phyloP scores from a whole-genome alignment of 2,888 invertebrate genomes.

The Plagodis pulveraria region DNA sequence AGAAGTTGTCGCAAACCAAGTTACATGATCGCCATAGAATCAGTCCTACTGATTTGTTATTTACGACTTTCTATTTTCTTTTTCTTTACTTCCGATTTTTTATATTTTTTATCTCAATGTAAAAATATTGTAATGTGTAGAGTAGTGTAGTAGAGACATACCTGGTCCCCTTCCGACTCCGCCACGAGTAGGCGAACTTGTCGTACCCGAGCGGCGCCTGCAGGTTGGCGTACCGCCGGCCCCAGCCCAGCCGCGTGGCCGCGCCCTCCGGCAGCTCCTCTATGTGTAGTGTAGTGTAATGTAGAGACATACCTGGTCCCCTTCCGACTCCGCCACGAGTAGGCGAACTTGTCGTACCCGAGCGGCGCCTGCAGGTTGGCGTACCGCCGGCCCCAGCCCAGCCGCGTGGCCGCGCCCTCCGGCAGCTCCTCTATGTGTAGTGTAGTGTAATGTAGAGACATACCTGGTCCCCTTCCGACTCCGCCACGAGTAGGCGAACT shows the following conservation, averaged over 20 bases:
- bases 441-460: conserved; percentile 1
- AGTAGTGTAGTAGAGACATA: conserved; percentile 43
- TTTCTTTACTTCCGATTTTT: too few relatives aligned
- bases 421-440: conserved; percentile 94
- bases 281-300: conserved; percentile 64
- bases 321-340: conserved; percentile 97
- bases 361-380: conserved; percentile 98
- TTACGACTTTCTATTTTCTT: too few relatives aligned
- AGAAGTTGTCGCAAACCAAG: too few relatives aligned
- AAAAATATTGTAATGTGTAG: too few relatives aligned
- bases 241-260: conserved; percentile 97
- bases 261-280: conserved; percentile 98
- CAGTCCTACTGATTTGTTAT: too few relatives aligned
- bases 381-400: conserved; percentile 98
- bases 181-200: conserved; percentile 99
- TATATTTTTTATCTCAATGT: too few relatives aligned
- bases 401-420: conserved; percentile 94
- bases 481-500: conserved; percentile 99
- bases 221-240: conserved; percentile 96
- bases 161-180: conserved; percentile 92
- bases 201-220: conserved; percentile 99
- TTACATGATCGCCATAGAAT: too few relatives aligned
- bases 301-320: conserved; percentile 85
- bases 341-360: conserved; percentile 99
- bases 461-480: conserved; percentile 91